Evolutionary conservation across 2,113 vertebrate genomes (phyloP).

Genomic region (Probosciger aterrimus): DNA sequence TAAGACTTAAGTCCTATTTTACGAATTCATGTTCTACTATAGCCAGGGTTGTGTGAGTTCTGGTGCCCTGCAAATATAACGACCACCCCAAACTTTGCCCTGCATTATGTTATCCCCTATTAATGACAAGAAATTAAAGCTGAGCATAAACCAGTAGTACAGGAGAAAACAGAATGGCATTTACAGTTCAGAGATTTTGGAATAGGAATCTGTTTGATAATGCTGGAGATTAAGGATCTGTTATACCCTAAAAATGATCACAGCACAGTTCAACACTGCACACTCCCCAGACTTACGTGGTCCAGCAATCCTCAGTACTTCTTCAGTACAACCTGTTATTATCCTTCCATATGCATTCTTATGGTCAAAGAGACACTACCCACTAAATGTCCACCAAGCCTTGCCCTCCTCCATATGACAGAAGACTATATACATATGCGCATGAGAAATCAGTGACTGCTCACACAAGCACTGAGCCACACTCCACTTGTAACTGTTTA

Average conservation of each 20-base stretch:
- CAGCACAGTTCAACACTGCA: not conserved
- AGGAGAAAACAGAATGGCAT: not conserved
- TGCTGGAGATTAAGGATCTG: not conserved
- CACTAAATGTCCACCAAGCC: fast-evolving
- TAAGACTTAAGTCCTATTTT: not conserved
- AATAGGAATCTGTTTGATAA: not conserved
- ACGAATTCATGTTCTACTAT: not conserved
- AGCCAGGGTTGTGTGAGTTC: not conserved
- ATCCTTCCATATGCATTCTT: fast-evolving
- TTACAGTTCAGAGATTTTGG: not conserved
- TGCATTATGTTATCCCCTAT: not conserved
- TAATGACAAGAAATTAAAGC: not conserved
- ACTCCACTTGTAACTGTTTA: not conserved
- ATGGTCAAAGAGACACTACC: fast-evolving
- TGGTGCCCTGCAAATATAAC: fast-evolving
- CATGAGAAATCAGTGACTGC: not conserved
- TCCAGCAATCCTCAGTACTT: not conserved
- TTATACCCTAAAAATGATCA: not conserved
- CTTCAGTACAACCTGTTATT: not conserved
- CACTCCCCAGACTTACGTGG: fast-evolving
- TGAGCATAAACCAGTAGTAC: not conserved
- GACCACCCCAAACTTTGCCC: not conserved
- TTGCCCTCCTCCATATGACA: not conserved
- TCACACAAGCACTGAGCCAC: fast-evolving
- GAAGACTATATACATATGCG: fast-evolving